Evolutionary conservation across 2,113 vertebrate genomes (phyloP), one percentile per base, ranked within the genome.

Genomic region (Rhinogobius similis): DNA sequence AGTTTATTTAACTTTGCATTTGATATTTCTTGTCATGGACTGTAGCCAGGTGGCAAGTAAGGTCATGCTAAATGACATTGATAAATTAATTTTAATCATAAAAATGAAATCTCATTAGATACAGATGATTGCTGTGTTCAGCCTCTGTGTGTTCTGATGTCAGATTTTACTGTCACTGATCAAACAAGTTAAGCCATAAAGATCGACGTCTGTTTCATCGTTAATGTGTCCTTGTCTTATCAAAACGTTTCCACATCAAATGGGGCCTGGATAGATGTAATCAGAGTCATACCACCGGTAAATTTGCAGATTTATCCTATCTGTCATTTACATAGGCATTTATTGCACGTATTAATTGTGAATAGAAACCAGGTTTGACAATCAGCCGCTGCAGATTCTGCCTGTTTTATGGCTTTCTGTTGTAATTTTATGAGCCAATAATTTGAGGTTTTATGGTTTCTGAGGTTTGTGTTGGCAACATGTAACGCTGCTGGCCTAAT

Each of bases 401-500:
- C 58, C 29, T 38, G 29, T 36, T 61, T 61, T 36, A 61, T 61
- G 29, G 29, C 29, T 36, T 61, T 61, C 58, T 61, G 58, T 59
- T 32, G 16, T 36, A 11, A 32, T 61, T 61, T 61, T 61, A 61
- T n/a, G 58, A 36, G 58, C 29, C 58, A 36, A 61, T 61, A 38
- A 61, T 38, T 61, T 61, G 58, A 61, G 58, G 38, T 58, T 55
- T 14, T 36, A 23, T 20, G 46, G 44, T 65, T 32, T 62, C 69
- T n/a, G 26, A 32, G 26, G 13, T 67, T 41, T 48, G 32, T 26
- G 67, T 80, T 76, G 73, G 67, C 18, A n/a, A 68, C 67, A 20
- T 16, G 20, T 7, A 32, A 62, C 7, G 26, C 55, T 5, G 18
- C 11, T 72, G 82, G 77, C 82, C 52, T 73, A 72, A 41, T 75